Base-by-base conservation (phyloP, 2,797 vertebrate genomes). In the Dipus sagitta region DNA sequence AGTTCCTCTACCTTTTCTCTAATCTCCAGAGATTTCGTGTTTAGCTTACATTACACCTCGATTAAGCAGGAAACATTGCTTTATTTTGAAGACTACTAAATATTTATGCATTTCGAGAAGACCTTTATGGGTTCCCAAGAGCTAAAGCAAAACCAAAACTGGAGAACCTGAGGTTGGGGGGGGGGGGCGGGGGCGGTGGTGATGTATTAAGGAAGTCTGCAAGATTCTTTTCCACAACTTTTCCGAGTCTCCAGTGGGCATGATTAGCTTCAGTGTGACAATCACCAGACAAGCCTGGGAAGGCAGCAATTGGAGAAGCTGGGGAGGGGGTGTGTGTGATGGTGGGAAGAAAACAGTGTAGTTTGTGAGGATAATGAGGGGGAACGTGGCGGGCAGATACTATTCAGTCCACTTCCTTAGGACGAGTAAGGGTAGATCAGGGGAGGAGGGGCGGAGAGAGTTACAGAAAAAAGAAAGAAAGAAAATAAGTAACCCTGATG, bases 401-500 rank as follows among this genome's bases (percentile, higher is more conserved):
- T 75, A 92, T 94, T 93, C 86, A 64, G 80, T 26, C 14, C 77
- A 20, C 93, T 94, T 95, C 86, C 94, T 90, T 88, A 70, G 93
- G 64, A 72, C 79, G 82, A 80, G 77, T 64, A 65, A 77, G 93
- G 93, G 85, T 83, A 76, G 70, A 77, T 81, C 80, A 80, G 58
- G 18, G 65, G 80, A 81, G 71, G 80, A 84, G 86, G 68, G 86
- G 94, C 74, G 72, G 82, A 85, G 92, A 93, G 92, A 95, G 90
- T 88, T 95, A 86, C 86, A 86, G 88, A 86, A 84, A 77, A 95
- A 93, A 96, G 13, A 58, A 47, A 47, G 7, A 47, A 47, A 47
- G 47, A 47, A 47, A 96, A 96, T 95, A 94, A 96, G 93, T 93
- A 97, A 95, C 86, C 86, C 96, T 68, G 89, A 95, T 94, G 89